Evolutionary conservation across 2,797 vertebrate genomes (phyloP).

Genomic region (Chaetophractus vellerosus): DNA sequence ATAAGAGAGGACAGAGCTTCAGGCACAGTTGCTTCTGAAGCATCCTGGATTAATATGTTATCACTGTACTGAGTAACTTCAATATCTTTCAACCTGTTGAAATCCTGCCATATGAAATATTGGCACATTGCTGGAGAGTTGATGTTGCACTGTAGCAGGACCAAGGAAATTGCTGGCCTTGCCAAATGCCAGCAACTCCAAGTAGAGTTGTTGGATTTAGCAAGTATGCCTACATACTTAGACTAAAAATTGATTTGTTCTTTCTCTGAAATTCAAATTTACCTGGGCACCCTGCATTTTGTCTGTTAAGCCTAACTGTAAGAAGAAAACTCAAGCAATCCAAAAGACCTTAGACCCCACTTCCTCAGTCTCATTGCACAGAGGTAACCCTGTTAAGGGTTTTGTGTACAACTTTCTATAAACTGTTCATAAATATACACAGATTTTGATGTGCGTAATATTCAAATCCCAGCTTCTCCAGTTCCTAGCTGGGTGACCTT

Average conservation of each 20-base stretch:
- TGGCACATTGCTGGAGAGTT: neutral
- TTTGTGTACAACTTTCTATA: neutral
- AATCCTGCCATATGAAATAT: constrained; percentile 21
- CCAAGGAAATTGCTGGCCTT: neutral
- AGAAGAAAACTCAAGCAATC: constrained; percentile 17
- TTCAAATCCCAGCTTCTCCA: neutral
- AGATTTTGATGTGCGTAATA: neutral
- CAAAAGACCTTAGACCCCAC: neutral
- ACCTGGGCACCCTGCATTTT: neutral
- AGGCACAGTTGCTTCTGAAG: constrained; percentile 10
- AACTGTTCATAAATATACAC: neutral
- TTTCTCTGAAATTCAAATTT: constrained; percentile 29
- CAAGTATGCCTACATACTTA: constrained; percentile 22
- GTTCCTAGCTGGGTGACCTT: too few relatives aligned
- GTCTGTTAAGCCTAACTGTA: constrained; percentile 23
- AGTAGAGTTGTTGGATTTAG: neutral
- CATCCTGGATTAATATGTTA: neutral
- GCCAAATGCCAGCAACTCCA: neutral
- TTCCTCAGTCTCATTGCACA: neutral
- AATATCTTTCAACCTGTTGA: neutral
- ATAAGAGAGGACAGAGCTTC: neutral
- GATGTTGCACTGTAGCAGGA: neutral
- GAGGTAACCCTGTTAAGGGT: neutral
- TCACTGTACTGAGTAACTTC: neutral
- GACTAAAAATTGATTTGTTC: constrained; percentile 37